Conservation (phyloP, 2,797 vertebrate genomes). For the Hypotaenidia okinawae region DNA sequence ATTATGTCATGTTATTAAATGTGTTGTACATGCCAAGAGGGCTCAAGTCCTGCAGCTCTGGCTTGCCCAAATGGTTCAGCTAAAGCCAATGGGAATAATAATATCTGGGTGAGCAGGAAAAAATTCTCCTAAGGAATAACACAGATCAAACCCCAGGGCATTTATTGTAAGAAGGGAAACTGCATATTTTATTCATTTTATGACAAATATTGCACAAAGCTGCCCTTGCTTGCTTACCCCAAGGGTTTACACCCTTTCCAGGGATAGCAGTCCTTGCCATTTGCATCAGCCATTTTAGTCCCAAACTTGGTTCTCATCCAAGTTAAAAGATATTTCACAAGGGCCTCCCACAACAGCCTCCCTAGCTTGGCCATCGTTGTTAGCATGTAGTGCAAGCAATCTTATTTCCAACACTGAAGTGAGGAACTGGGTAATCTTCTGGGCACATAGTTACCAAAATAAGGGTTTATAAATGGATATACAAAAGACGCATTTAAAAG, state of each 20-base stretch:
- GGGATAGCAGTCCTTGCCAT: background rate
- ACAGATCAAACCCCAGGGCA: background rate
- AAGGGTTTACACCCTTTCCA: background rate
- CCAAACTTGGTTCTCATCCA: background rate
- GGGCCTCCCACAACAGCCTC: background rate
- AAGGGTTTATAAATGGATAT: constrained; percentile 35
- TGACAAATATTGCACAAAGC: background rate
- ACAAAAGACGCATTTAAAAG: constrained; percentile 48
- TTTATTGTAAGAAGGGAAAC: background rate
- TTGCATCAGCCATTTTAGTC: background rate
- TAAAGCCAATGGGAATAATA: constrained; percentile 28
- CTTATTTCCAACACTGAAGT: constrained; percentile 23
- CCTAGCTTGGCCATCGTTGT: background rate
- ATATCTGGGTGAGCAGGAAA: background rate
- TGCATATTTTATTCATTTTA: background rate
- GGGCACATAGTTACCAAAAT: constrained; percentile 43
- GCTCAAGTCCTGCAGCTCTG: constrained; percentile 6
- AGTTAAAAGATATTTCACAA: constrained; percentile 36
- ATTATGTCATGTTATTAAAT: constrained; percentile 23
- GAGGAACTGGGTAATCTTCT: constrained; percentile 32
- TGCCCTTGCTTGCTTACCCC: background rate
- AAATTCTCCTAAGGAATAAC: background rate
- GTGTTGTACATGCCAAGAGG: background rate
- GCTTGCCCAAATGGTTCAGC: constrained; percentile 8
- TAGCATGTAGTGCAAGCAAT: constrained; percentile 43